phyloP scores from a whole-genome alignment of 2,113 vertebrate species.

The Anoplopoma fimbria region DNA sequence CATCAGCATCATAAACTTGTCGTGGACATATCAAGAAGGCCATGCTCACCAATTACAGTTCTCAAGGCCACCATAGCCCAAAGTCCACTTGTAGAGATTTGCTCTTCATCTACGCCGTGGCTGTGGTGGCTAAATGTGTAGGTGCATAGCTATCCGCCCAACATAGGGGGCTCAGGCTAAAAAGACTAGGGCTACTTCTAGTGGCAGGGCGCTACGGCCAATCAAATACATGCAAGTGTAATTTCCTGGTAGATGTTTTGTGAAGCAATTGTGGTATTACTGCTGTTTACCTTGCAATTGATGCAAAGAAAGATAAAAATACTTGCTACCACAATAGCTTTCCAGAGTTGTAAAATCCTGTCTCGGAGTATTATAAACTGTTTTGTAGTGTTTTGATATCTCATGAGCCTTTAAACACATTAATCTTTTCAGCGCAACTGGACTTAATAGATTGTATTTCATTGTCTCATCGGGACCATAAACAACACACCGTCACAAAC shows the following conservation, averaged over 20 bases:
- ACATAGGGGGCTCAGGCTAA: too few relatives aligned
- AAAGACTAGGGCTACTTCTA: too few relatives aligned
- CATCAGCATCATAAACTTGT: too few relatives aligned
- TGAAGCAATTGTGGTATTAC: background rate
- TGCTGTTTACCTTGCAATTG: background rate
- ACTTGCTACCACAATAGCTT: background rate
- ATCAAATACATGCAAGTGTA: background rate
- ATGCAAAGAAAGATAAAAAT: background rate
- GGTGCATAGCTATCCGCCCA: too few relatives aligned
- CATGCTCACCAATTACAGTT: background rate
- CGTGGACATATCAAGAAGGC: background rate
- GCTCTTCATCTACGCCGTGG: background rate
- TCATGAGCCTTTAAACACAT: background rate
- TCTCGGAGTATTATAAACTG: background rate
- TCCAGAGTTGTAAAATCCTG: background rate
- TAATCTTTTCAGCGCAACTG: background rate
- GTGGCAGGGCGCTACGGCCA: background rate
- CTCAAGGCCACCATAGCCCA: background rate
- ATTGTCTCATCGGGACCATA: background rate
- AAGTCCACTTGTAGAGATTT: background rate
- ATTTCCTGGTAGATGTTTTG: background rate
- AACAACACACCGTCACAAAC: background rate
- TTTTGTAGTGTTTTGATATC: background rate
- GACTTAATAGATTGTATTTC: background rate
- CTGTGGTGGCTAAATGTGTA: background rate